Evolutionary conservation across 35 echinoderm and acorn worm species (phyloP), one percentile per base, ranked within the genome.

Genomic region (Chiridota heheva): DNA sequence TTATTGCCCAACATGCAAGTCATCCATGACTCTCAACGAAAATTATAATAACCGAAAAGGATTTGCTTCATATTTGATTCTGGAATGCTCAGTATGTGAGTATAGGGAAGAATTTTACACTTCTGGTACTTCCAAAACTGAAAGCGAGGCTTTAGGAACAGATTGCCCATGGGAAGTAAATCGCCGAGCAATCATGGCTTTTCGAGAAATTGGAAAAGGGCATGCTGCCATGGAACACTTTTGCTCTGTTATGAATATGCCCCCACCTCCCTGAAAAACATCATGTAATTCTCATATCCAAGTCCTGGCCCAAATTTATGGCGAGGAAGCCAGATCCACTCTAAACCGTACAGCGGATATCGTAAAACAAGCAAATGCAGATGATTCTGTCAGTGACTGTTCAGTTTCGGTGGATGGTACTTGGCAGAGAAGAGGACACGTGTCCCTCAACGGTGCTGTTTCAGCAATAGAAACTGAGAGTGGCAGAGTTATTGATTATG

Each of bases 151-250:
- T 75, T 42, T 36, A 4, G 43, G n/a, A 25, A 29, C 71, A 75
- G 71, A 51, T 75, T 51, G 35, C n/a, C 71, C 71, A 7, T 75
- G 71, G 71, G 44, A 75, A 47, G 43, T 75, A n/a, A 75, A 75
- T 35, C 40, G 25, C 10, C 48, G 71, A 47, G 44, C 71, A 27
- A 75, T 75, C 48, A 75, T 56, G 71, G 48, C 71, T 51, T 75
- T 75, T 56, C 7, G 43, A 75, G 44, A 75, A 75, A 75, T 51
- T 75, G 71, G 71, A 27, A 75, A 35, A 20, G 71, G 44, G 22
- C 35, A 10, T 17, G n/a, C 71, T 30, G 71, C 71, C 25, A 75
- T 75, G 41, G 71, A 49, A 28, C n/a, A 75, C 20, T 75, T 75
- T 26, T 75, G 71, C 31, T 51, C 33, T 22, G 43, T 75, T 48